phyloP scores from a whole-genome alignment of 1,140 invertebrate genomes.

The Pseudoatta argentina region DNA sequence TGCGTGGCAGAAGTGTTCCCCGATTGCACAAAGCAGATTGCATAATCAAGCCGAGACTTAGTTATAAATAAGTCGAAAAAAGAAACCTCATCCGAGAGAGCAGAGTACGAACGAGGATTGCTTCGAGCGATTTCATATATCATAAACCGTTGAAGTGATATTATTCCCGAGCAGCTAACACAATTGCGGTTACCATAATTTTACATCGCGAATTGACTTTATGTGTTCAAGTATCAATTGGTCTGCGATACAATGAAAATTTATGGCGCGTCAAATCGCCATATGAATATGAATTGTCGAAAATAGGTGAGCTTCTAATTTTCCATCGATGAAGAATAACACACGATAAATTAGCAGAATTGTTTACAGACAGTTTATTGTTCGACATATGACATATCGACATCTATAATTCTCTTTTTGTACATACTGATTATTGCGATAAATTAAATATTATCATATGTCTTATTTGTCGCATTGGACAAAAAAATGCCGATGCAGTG shows the following conservation, averaged over 20 bases:
- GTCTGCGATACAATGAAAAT: background rate
- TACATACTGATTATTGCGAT: no score
- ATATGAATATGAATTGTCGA: background rate
- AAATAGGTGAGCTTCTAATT: background rate
- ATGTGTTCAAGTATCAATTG: background rate
- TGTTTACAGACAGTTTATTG: no score
- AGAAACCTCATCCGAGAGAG: background rate
- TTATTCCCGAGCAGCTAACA: conserved; percentile 17
- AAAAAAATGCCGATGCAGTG: no score
- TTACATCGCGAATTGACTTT: conserved; percentile 1
- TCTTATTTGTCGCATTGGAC: no score
- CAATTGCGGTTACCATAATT: conserved; percentile 13
- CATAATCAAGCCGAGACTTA: conserved; percentile 56
- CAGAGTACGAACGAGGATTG: background rate
- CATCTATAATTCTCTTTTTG: no score
- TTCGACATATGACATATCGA: no score
- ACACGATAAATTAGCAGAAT: background rate
- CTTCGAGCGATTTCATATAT: conserved; percentile 42
- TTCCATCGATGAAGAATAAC: no score
- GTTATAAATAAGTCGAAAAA: conserved; percentile 59
- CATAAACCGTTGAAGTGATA: conserved; percentile 11
- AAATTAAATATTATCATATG: no score
- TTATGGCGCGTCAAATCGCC: background rate
- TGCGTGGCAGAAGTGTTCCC: conserved; percentile 28
- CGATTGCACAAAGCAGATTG: conserved; percentile 60